Base-by-base conservation (phyloP, 2,888 invertebrate genomes). In the Drosophila nr. perissopoda region DNA sequence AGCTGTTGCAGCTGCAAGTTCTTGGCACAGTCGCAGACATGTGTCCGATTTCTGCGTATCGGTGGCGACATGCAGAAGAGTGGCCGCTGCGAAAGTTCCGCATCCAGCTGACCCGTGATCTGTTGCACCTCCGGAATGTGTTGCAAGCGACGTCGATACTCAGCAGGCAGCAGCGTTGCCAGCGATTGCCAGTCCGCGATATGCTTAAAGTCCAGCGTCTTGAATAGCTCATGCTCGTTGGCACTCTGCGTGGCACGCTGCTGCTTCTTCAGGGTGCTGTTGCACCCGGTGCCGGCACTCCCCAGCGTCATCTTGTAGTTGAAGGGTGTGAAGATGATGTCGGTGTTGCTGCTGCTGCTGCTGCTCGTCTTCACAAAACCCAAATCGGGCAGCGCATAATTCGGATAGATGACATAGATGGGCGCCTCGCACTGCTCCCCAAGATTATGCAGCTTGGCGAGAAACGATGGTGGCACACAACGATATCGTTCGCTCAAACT, bases 151-250 rank as follows among this genome's bases (percentile, higher is more conserved):
- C 96, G 96, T 76, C 95, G 95, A 92, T 97, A 97, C 92, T 99
- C 98, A 78, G 95, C 94, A 5, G 99, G 99, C 75, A 99, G 93
- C 57, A 99, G 94, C 81, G 98, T 96, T 5, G 97, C 97, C 60
- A 99, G 94, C 0, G 98, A 98, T 88, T 98, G 97, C 98, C 98
- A 99, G 93, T 99, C 99, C 91, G 96, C 95, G 11, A 99, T 96
- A 91, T 98, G 98, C 49, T 95, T 95, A 76, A 97, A 95, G 62
- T 97, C 97, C 92, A 96, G 96, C 90, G 96, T 96, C 91, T 96
- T 96, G 46, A 98, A 93, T 73, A 96, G 95, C 93, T 98, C 98
- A 59, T 97, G 94, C 91, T 98, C 97, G 86, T 96, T 96, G 95
- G 96, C 52, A 51, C 82, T 84, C 29, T 88, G 51, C 59, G 77